A percentile compares a stretch with the other conserved stretches of the same genome.
Conservation (phyloP, 2,888 invertebrate genomes). For the Periphyllus acericola region DNA sequence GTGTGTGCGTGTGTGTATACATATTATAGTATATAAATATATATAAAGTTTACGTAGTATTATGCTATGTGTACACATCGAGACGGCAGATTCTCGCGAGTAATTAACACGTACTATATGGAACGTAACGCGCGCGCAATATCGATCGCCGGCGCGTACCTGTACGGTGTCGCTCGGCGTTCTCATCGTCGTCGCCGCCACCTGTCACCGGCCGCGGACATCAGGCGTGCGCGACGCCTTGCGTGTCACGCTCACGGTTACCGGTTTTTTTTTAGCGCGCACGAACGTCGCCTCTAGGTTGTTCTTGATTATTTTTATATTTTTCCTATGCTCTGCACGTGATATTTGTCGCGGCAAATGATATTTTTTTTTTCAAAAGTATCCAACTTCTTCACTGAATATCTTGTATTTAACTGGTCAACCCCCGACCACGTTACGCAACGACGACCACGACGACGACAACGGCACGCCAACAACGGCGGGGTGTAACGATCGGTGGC, state of each 20-base stretch:
- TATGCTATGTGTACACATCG: neutral
- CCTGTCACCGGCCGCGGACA: neutral
- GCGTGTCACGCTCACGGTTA: neutral
- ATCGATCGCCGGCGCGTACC: neutral
- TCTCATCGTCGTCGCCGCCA: neutral
- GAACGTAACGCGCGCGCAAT: neutral
- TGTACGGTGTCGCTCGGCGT: neutral
- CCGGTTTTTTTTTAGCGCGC: slow-evolving; percentile 7
- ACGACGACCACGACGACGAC: neutral
- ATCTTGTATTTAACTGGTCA: too few relatives aligned
- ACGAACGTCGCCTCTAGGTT: neutral
- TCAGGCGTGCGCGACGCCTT: neutral
- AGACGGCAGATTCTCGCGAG: too few relatives aligned
- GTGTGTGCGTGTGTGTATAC: neutral
- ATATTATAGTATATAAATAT: too few relatives aligned
- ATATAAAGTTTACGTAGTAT: neutral
- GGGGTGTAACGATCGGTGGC: slow-evolving; percentile 32
- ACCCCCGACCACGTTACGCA: neutral
- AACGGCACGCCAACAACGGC: neutral
- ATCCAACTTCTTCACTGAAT: too few relatives aligned
- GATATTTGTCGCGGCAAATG: neutral
- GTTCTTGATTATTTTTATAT: too few relatives aligned
- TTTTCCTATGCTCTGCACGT: neutral
- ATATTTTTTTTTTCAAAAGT: too few relatives aligned
- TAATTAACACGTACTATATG: too few relatives aligned